Percentiles rank a stretch among this genome's conserved stretches.
Conservation (phyloP, 1,140 invertebrate genomes). For the Homalodisca vitripennis region DNA sequence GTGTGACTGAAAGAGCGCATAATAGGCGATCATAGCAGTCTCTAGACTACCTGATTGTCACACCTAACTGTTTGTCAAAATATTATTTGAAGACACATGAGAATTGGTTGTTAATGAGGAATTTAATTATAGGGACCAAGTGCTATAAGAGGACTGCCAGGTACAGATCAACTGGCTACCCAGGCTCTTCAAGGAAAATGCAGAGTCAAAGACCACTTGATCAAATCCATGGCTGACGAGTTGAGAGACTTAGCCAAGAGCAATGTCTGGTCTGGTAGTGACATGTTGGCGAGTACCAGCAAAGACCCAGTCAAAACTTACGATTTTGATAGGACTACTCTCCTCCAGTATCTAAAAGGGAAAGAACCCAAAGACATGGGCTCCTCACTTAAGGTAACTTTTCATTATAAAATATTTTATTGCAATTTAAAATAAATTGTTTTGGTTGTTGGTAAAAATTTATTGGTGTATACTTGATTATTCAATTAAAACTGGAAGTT, state of each 20-base stretch:
- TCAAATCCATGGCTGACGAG: conserved; percentile 15
- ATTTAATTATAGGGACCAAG: too few species aligned
- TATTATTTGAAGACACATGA: too few species aligned
- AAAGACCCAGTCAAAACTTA: conserved; percentile 3
- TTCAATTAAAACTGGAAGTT: too few species aligned
- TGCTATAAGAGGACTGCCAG: background rate
- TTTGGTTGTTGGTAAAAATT: too few species aligned
- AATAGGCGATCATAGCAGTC: too few species aligned
- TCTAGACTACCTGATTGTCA: too few species aligned
- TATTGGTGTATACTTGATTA: too few species aligned
- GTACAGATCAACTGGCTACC: background rate
- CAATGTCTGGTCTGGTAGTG: conserved; percentile 4
- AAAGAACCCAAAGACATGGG: background rate
- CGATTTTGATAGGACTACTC: conserved; percentile 3
- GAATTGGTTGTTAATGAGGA: too few species aligned
- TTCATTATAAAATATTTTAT: too few species aligned
- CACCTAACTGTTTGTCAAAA: too few species aligned
- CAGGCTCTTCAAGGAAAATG: background rate
- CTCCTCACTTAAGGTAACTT: background rate
- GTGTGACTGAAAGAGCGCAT: too few species aligned
- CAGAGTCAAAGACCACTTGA: conserved; percentile 1
- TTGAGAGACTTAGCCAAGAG: background rate
- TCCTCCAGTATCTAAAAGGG: background rate
- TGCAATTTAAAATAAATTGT: too few species aligned
- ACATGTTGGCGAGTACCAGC: background rate